Evolutionary conservation across 2,888 invertebrate genomes (phyloP).

Genomic region (Rhagonycha fulva): DNA sequence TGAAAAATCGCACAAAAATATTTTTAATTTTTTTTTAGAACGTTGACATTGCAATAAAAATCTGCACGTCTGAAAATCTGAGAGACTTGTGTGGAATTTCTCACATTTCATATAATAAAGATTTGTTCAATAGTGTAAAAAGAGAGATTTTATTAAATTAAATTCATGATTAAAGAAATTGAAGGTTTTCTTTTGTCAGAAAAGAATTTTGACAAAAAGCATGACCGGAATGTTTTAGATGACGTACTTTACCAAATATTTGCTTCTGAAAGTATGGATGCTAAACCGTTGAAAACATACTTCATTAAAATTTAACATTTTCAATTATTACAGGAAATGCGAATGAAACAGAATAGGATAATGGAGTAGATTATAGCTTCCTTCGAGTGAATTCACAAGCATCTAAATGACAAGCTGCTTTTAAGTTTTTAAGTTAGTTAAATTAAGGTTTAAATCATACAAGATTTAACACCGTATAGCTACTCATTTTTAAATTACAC

Average conservation of each 20-base stretch:
- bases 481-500: not conserved
- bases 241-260: not conserved
- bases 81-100: too few relatives aligned
- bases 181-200: not conserved
- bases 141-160: not conserved
- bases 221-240: not conserved
- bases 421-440: not conserved
- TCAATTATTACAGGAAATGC: conserved; percentile 3
- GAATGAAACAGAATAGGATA: conserved; percentile 4
- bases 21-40: too few relatives aligned
- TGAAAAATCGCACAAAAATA: too few relatives aligned
- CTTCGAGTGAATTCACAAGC: conserved; percentile 1
- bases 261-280: not conserved
- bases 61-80: too few relatives aligned
- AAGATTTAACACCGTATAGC: not conserved
- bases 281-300: conserved; percentile 1
- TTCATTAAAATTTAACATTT: conserved; percentile 2
- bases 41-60: too few relatives aligned
- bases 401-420: conserved; percentile 3
- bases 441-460: not conserved
- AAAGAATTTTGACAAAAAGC: not conserved
- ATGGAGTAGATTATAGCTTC: conserved; percentile 3
- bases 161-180: not conserved
- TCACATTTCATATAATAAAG: too few relatives aligned
- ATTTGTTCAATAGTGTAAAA: not conserved